phyloP scores from a whole-genome alignment of 2,797 vertebrate species.

The Chloroceryle amazona region DNA sequence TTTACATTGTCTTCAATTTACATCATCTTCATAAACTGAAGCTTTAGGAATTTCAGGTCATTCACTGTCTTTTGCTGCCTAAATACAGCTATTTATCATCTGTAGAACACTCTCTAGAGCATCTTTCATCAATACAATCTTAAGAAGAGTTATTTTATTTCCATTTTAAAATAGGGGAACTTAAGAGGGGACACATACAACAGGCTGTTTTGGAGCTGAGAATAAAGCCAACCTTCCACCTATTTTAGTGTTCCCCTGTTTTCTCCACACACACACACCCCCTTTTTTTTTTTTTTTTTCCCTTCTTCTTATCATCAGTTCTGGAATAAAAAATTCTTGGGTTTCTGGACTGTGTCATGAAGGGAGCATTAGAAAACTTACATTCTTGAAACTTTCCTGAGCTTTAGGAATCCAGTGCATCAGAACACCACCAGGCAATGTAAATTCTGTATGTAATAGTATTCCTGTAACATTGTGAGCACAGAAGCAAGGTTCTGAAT shows the following conservation, averaged over 20 bases:
- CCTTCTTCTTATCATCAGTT: neutral
- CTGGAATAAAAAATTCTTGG: neutral
- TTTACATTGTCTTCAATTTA: neutral
- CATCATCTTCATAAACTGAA: neutral
- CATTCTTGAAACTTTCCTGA: neutral
- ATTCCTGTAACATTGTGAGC: neutral
- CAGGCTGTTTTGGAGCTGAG: neutral
- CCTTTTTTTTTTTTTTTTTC: neutral
- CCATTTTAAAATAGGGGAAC: neutral
- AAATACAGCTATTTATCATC: neutral
- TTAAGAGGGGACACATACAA: neutral
- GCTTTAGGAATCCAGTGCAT: neutral
- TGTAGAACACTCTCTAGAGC: neutral
- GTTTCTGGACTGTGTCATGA: neutral
- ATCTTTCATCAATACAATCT: neutral
- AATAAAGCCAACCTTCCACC: neutral
- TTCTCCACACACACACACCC: neutral
- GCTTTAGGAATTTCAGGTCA: neutral
- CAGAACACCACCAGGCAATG: neutral
- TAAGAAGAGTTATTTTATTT: neutral
- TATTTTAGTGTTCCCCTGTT: neutral
- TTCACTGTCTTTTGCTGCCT: neutral
- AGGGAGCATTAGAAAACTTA: neutral
- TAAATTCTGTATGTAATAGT: neutral
- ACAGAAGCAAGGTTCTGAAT: neutral